These are phyloP conservation scores for Meiosimyza platycephala DNA, from an alignment of 2,888 invertebrate genomes.

Conservation along the genomic window DNA sequence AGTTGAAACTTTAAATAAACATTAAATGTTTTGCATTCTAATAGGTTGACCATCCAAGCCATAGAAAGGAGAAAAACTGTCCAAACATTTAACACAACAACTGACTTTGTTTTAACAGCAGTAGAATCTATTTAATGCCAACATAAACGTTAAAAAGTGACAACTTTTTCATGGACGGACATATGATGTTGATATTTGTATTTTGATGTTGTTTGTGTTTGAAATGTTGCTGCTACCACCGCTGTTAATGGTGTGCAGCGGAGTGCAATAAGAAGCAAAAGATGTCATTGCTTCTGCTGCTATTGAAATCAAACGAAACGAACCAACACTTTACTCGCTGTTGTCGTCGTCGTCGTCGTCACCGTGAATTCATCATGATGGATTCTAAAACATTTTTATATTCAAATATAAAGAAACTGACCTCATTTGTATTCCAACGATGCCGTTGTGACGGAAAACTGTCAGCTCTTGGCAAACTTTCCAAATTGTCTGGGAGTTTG, in stretches of 20 bases:
- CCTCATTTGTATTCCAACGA: slow-evolving; percentile 99
- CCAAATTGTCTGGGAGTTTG: slow-evolving; percentile 94
- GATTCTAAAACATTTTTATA: slow-evolving; percentile 47
- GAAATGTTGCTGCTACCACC: slow-evolving; percentile 20
- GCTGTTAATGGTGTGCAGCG: slow-evolving; percentile 8
- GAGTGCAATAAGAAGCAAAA: background rate
- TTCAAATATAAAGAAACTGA: slow-evolving; percentile 68
- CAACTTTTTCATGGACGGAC: slow-evolving; percentile 42
- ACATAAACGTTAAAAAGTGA: slow-evolving; percentile 45
- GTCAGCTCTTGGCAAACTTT: slow-evolving; percentile 92
- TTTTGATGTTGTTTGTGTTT: slow-evolving; percentile 31
- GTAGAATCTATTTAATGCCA: slow-evolving; percentile 47
- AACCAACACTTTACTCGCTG: slow-evolving; percentile 2
- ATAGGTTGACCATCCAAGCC: background rate
- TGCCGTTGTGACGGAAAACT: slow-evolving; percentile 95
- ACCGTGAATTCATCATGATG: slow-evolving; percentile 22
- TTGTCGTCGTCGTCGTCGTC: background rate
- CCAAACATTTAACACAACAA: too few relatives aligned
- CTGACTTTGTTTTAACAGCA: slow-evolving; percentile 11
- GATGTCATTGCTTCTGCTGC: background rate
- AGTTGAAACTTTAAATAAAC: slow-evolving; percentile 29
- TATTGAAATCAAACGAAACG: background rate
- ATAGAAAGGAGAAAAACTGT: too few relatives aligned
- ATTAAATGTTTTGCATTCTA: slow-evolving; percentile 31
- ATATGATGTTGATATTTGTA: slow-evolving; percentile 14